Conservation (phyloP, 2,888 invertebrate species). For the Maniola hyperantus region DNA sequence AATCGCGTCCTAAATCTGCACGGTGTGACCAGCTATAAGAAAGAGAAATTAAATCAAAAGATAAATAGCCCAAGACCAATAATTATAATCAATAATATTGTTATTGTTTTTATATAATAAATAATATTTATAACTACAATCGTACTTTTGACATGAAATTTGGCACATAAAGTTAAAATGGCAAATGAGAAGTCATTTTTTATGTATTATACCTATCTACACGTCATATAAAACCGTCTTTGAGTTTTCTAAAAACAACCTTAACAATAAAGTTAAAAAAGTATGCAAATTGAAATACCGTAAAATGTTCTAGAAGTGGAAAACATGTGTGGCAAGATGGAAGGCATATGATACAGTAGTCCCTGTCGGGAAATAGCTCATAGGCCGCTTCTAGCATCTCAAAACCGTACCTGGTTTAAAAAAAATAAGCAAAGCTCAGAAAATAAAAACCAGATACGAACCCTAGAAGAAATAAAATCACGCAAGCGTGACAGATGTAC, state of each 20-base stretch:
- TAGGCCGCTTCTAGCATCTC: slow-evolving; percentile 84
- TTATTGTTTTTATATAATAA: too few species aligned
- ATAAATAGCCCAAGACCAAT: too few species aligned
- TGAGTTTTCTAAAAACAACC: too few species aligned
- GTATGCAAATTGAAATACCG: slow-evolving; percentile 59
- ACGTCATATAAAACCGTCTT: too few species aligned
- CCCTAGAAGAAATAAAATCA: neutral
- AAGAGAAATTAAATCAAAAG: neutral
- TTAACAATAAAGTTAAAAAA: slow-evolving; percentile 8
- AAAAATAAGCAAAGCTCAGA: neutral
- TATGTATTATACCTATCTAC: too few species aligned
- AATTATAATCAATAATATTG: neutral
- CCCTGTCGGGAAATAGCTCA: slow-evolving; percentile 83
- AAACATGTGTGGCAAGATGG: slow-evolving; percentile 78
- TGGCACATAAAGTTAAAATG: too few species aligned
- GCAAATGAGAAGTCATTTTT: too few species aligned
- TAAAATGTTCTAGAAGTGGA: slow-evolving; percentile 82
- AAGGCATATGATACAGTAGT: slow-evolving; percentile 84
- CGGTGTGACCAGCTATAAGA: slow-evolving; percentile 69
- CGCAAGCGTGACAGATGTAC: too few species aligned
- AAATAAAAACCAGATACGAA: neutral
- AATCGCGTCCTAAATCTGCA: slow-evolving; percentile 53
- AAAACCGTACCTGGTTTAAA: slow-evolving; percentile 60
- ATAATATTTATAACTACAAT: too few species aligned
- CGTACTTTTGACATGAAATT: too few species aligned